A percentile compares a stretch with the other conserved stretches of the same genome.
Evolutionary conservation across 30 jellyfish, hydroid and myxozoan genomes (phyloP).

Genomic region (Rhopilema esculentum): DNA sequence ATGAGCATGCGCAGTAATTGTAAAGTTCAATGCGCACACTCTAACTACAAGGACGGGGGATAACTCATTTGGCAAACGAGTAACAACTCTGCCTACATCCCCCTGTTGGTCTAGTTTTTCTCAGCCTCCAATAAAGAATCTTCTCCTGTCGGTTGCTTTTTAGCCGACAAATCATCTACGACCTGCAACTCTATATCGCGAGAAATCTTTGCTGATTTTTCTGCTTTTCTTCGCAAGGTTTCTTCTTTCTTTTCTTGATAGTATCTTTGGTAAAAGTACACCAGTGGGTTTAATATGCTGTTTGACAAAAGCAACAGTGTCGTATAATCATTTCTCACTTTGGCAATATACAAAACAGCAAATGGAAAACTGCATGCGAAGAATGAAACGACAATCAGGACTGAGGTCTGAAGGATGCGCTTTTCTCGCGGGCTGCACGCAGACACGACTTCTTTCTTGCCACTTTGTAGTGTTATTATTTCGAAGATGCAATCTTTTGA

Average conservation of each 20-base stretch:
- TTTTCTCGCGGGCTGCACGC: constrained; percentile 82
- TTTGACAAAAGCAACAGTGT: constrained; percentile 39
- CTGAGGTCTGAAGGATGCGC: constrained; percentile 59
- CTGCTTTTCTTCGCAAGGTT: constrained; percentile 49
- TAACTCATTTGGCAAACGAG: too few relatives aligned
- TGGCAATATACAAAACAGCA: constrained; percentile 48
- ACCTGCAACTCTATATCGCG: not conserved
- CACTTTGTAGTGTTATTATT: constrained; percentile 61
- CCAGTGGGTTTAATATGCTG: constrained; percentile 67
- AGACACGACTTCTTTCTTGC: constrained; percentile 65
- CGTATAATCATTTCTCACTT: constrained; percentile 2
- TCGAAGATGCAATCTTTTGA: constrained; percentile 65
- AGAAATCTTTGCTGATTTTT: not conserved
- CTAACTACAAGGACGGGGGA: too few relatives aligned
- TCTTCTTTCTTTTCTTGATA: constrained; percentile 51
- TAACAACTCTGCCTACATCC: too few relatives aligned
- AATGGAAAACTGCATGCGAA: constrained; percentile 61
- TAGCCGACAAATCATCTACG: not conserved
- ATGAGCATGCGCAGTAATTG: too few relatives aligned
- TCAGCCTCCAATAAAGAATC: not conserved
- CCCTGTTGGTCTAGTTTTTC: too few relatives aligned
- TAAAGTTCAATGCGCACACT: too few relatives aligned
- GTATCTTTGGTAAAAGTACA: constrained; percentile 67
- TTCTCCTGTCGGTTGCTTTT: not conserved
- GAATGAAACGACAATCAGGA: constrained; percentile 62